Base-by-base conservation (phyloP, 2,888 invertebrate species). In the Chymomyza amoena region DNA sequence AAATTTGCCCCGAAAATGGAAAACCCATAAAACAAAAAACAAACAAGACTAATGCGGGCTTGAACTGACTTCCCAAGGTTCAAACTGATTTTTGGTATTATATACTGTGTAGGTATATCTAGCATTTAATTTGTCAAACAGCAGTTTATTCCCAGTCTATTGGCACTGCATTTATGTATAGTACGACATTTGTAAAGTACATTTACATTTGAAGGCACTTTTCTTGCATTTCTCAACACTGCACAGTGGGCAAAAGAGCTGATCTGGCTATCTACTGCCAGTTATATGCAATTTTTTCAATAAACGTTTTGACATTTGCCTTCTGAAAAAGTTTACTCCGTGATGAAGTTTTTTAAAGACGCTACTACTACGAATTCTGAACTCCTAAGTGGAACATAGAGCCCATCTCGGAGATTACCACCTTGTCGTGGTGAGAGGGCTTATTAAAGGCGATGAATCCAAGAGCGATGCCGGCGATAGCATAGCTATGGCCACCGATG, bases 31-130 rank as follows among this genome's bases (percentile, higher is more conserved):
- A 59, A 61, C 67, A 63, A 39, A 13, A 39, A 18, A 52, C 62
- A 36, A 45, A n/a, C 4, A 15, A 68, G 66, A 70, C 66, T 70
- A 68, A 85, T 83, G 72, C 84, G 84, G 84, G 86, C 59, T 64
- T 77, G 67, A 76, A 75, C 77, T 66, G 66, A 7, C 15, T 61
- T 66, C 61, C 61, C 61, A 73, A 69, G 72, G 78, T 69, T 82
- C 72, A 82, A 45, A 13, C 13, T 4, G 39, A 1, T 2, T 25
- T 25, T 25, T 32, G 32, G 9, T 32, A 32, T 32, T 7, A 32
- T 2, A 32, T 6, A 32, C 32, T 32, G 1, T 32, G 32, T n/a
- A n/a, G n/a, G n/a, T 39, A 39, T 45, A 45, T 45, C 39, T 45
- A 45, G 13, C 39, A 13, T 45, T 45, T 45, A 45, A 45, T 45